These are phyloP conservation scores for Bradypus variegatus DNA, from an alignment of 2,797 vertebrate genomes.

Conservation along the genomic window DNA sequence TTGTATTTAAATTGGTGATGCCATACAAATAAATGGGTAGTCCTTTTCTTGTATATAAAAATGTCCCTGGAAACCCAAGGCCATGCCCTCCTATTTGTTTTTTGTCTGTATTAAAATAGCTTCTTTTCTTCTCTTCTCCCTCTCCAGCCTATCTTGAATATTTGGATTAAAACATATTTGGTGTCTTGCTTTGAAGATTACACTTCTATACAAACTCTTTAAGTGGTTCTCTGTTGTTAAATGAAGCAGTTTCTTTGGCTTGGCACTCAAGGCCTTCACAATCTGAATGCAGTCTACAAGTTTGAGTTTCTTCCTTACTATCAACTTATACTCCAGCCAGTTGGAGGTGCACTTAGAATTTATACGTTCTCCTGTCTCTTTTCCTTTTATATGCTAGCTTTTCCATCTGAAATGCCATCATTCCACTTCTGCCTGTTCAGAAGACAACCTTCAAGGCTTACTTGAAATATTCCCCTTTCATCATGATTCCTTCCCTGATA, in stretches of 20 bases:
- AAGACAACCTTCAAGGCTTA: no score
- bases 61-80: not conserved
- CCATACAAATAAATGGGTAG: not conserved
- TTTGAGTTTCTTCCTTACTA: not conserved
- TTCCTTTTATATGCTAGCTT: not conserved
- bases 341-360: not conserved
- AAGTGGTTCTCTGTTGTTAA: not conserved
- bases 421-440: not conserved
- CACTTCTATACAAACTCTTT: fast-evolving
- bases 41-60: not conserved
- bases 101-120: fast-evolving
- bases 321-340: not conserved
- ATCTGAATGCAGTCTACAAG: not conserved
- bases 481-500: not conserved
- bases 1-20: not conserved
- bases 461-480: not conserved
- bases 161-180: not conserved
- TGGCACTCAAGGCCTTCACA: no score
- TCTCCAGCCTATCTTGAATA: no score
- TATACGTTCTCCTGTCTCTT: not conserved
- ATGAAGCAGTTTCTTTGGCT: no score
- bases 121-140: not conserved
- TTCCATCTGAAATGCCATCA: not conserved
- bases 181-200: no score
- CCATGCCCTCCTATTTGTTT: fast-evolving